A percentile compares a stretch with the other conserved stretches of the same genome.
phyloP scores from a whole-genome alignment of 2,797 vertebrate genomes.

The Periophthalmus magnuspinnatus region DNA sequence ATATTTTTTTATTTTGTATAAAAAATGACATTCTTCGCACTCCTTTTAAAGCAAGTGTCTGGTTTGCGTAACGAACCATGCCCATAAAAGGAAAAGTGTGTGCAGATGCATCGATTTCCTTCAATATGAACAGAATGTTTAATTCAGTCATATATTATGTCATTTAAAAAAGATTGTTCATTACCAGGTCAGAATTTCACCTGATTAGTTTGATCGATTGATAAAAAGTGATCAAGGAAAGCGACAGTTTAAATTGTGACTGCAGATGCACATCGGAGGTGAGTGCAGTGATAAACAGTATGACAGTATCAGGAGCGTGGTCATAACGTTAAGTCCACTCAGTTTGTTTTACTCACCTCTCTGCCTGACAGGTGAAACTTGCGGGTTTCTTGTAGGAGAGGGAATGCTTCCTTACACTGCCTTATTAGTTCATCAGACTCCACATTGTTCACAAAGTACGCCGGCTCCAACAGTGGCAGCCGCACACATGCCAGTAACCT shows the following conservation, averaged over 20 bases:
- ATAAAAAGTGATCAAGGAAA: neutral
- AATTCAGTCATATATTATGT: no score
- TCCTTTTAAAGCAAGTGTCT: no score
- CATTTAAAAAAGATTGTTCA: neutral
- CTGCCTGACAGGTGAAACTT: constrained; percentile 90
- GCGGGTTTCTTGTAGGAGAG: constrained; percentile 90
- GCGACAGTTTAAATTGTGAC: neutral
- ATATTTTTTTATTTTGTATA: no score
- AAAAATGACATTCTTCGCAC: no score
- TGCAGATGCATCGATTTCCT: no score
- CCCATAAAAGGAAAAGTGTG: no score
- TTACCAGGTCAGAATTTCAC: neutral
- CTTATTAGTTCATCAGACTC: constrained; percentile 89
- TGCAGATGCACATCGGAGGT: neutral
- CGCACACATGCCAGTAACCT: constrained; percentile 83
- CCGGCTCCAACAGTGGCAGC: constrained; percentile 89
- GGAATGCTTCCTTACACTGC: constrained; percentile 85
- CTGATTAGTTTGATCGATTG: neutral
- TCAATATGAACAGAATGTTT: no score
- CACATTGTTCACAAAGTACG: constrained; percentile 92
- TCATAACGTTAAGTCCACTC: no score
- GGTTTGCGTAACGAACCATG: no score
- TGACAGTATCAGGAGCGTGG: neutral
- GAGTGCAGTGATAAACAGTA: neutral
- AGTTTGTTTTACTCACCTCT: constrained; percentile 77